Percentiles rank a stretch among this genome's conserved stretches.
Conservation (phyloP, 2,888 invertebrate species). For the Oscheius sp. region DNA sequence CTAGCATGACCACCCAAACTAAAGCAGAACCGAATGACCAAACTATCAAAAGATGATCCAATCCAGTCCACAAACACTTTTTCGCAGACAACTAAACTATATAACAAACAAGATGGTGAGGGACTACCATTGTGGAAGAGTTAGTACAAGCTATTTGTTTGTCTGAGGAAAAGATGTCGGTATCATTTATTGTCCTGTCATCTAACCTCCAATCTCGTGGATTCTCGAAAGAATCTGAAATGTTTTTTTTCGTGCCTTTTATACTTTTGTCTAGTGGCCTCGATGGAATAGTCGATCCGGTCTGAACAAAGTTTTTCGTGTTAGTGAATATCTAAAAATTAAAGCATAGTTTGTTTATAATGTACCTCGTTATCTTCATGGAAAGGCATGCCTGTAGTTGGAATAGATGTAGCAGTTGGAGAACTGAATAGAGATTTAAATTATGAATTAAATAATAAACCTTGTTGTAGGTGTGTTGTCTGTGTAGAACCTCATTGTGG, state of each 20-base stretch:
- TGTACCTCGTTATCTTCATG: slow-evolving; percentile 15
- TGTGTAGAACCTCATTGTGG: slow-evolving; percentile 22
- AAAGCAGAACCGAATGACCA: slow-evolving; percentile 52
- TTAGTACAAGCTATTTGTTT: slow-evolving; percentile 40
- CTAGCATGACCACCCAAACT: slow-evolving; percentile 48
- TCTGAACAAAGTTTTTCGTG: not conserved
- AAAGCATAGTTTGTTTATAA: not conserved
- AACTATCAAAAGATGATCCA: slow-evolving; percentile 48
- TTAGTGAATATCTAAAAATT: slow-evolving; percentile 3
- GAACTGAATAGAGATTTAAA: too few species aligned
- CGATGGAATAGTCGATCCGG: not conserved
- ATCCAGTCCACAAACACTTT: slow-evolving; percentile 45
- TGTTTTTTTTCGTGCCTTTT: not conserved
- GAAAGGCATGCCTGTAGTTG: slow-evolving; percentile 20
- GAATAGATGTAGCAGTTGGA: not conserved
- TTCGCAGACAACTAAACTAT: slow-evolving; percentile 22
- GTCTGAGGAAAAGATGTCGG: slow-evolving; percentile 39
- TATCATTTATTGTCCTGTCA: slow-evolving; percentile 51
- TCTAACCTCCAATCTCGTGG: slow-evolving; percentile 51
- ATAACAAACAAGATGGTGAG: not conserved
- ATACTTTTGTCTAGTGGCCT: too few species aligned
- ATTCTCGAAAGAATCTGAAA: slow-evolving; percentile 31
- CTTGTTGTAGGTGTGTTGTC: not conserved
- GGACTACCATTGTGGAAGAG: slow-evolving; percentile 37
- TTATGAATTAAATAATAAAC: not conserved